Percentiles rank a stretch among this genome's conserved stretches.
phyloP scores from a whole-genome alignment of 2,113 vertebrate species.

The Siniperca knerii region DNA sequence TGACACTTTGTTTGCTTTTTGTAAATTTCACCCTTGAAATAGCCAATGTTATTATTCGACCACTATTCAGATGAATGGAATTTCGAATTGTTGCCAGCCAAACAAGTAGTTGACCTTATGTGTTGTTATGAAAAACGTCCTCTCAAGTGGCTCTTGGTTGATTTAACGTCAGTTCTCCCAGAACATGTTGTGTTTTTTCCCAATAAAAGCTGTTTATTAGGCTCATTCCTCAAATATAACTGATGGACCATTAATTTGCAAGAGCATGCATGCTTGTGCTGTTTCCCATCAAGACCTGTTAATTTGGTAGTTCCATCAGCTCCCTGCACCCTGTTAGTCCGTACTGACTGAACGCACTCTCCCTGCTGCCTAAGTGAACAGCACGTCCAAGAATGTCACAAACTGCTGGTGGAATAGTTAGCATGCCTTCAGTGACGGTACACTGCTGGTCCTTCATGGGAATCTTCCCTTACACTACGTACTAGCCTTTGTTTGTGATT shows the following conservation, averaged over 20 bases:
- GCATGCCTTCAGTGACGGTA: conserved; percentile 62
- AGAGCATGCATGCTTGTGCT: conserved; percentile 7
- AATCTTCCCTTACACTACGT: conserved; percentile 31
- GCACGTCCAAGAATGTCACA: conserved; percentile 77
- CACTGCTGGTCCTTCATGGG: conserved; percentile 48
- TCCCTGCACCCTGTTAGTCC: conserved; percentile 61
- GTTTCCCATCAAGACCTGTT: conserved; percentile 28
- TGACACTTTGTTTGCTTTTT: conserved; percentile 52
- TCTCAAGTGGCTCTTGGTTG: conserved; percentile 7
- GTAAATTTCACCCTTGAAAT: conserved; percentile 41
- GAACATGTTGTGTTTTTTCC: conserved; percentile 16
- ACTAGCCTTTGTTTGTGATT: conserved; percentile 53
- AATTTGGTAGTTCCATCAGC: conserved; percentile 46
- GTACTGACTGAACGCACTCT: conserved; percentile 36
- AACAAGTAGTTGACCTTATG: conserved; percentile 32
- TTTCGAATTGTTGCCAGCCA: conserved; percentile 8
- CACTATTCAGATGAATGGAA: conserved; percentile 21
- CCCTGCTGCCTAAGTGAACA: conserved; percentile 41
- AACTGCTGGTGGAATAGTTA: conserved; percentile 76
- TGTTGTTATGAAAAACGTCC: conserved; percentile 41
- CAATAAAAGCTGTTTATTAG: not conserved
- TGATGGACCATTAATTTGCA: not conserved
- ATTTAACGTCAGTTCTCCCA: conserved; percentile 5
- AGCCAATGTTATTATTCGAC: not conserved
- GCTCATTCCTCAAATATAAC: not conserved